A percentile compares a stretch with the other conserved stretches of the same genome.
Evolutionary conservation across 2,797 vertebrate genomes (phyloP).

Genomic region (Trematomus bernacchii): DNA sequence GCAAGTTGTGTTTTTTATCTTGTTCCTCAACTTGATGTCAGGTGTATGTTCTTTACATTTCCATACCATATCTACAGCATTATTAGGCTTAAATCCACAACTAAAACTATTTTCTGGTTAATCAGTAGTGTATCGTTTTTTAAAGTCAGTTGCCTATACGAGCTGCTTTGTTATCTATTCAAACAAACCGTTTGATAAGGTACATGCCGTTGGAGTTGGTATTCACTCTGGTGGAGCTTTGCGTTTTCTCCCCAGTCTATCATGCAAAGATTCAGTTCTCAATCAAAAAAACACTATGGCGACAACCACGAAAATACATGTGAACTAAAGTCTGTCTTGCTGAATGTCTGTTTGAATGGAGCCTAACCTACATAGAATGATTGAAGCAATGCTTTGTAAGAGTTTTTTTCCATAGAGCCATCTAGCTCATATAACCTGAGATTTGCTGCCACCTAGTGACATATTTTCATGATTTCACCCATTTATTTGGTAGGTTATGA

Average conservation of each 20-base stretch:
- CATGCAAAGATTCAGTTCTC: neutral
- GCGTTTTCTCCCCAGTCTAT: neutral
- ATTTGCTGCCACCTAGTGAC: constrained; percentile 69
- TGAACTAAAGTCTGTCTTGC: neutral
- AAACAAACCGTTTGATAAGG: constrained; percentile 37
- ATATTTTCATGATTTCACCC: neutral
- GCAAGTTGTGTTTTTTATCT: neutral
- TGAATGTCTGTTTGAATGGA: neutral
- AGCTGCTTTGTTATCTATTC: constrained; percentile 28
- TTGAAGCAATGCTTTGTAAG: neutral
- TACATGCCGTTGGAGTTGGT: neutral
- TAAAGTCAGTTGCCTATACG: neutral
- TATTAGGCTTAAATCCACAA: neutral
- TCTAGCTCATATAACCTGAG: neutral
- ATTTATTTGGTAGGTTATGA: neutral
- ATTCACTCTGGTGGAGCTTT: neutral
- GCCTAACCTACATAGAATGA: neutral
- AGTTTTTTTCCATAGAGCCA: neutral
- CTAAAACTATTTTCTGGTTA: constrained; percentile 15
- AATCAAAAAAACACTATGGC: neutral
- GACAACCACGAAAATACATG: neutral
- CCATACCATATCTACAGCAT: neutral
- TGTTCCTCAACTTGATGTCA: neutral
- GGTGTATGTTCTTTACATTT: neutral
- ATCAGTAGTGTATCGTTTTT: constrained; percentile 18